phyloP scores from a whole-genome alignment of 2,888 invertebrate genomes.

The Aspidiotus destructor region DNA sequence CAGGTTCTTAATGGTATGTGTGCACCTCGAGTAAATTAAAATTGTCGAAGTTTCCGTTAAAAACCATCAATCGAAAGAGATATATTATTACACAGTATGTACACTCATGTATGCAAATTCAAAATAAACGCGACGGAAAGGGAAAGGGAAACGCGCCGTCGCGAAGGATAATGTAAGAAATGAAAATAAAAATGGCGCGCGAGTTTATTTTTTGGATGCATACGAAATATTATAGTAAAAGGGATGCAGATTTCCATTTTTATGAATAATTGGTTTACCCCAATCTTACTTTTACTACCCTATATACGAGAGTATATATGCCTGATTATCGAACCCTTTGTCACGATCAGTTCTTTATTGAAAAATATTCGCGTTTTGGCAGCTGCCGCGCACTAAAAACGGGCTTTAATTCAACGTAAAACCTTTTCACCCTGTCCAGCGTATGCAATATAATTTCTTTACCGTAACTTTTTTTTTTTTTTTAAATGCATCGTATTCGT shows the following conservation, averaged over 20 bases:
- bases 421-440: constrained; percentile 31
- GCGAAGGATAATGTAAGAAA: constrained; percentile 9
- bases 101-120: constrained; percentile 2
- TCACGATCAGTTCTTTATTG: constrained; percentile 31
- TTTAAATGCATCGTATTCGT: background rate
- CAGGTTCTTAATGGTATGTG: no score
- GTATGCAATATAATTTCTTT: no score
- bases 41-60: constrained; percentile 31
- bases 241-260: constrained; percentile 34
- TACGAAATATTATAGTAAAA: constrained; percentile 9
- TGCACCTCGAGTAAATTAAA: no score
- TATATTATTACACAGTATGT: no score
- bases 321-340: constrained; percentile 33
- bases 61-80: constrained; percentile 23
- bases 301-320: constrained; percentile 13
- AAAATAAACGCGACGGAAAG: constrained; percentile 26
- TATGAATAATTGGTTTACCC: constrained; percentile 34
- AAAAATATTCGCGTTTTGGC: constrained; percentile 13
- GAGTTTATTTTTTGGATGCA: background rate
- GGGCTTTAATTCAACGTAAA: constrained; percentile 30
- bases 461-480: constrained; percentile 6
- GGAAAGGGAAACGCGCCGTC: constrained; percentile 24
- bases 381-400: constrained; percentile 16
- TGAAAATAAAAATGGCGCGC: constrained; percentile 13
- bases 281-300: constrained; percentile 33